A percentile compares a stretch with the other conserved stretches of the same genome.
Evolutionary conservation across 2,797 vertebrate genomes (phyloP).

Genomic region (Aphelocoma californica): DNA sequence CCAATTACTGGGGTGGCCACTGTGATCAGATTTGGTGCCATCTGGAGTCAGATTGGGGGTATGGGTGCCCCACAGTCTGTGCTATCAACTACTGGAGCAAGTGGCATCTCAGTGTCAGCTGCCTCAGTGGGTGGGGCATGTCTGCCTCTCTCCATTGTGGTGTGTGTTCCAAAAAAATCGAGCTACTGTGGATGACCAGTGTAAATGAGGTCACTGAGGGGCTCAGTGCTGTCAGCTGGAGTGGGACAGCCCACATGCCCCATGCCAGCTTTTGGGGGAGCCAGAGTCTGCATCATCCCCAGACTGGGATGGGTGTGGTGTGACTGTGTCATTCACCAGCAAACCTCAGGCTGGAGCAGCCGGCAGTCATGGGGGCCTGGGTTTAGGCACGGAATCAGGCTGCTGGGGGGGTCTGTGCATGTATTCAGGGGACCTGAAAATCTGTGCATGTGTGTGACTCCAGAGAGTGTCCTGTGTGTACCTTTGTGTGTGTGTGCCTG

Average conservation of each 20-base stretch:
- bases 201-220: not conserved
- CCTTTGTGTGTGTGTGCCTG: not conserved
- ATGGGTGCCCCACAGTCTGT: not conserved
- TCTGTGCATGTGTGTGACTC: not conserved
- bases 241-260: too few relatives aligned
- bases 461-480: not conserved
- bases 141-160: not conserved
- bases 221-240: not conserved
- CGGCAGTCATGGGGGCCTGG: accelerated
- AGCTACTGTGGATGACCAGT: not conserved
- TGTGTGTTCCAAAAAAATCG: not conserved
- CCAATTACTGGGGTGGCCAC: accelerated
- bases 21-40: not conserved
- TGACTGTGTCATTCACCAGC: not conserved
- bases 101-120: not conserved
- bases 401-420: not conserved
- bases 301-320: too few relatives aligned
- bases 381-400: not conserved
- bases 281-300: not conserved
- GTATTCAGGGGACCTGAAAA: not conserved
- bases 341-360: not conserved
- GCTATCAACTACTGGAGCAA: not conserved
- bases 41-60: not conserved
- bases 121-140: not conserved
- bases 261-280: not conserved